Evolutionary conservation across 2,113 vertebrate genomes (phyloP).

Genomic region (Tenrec ecaudatus): DNA sequence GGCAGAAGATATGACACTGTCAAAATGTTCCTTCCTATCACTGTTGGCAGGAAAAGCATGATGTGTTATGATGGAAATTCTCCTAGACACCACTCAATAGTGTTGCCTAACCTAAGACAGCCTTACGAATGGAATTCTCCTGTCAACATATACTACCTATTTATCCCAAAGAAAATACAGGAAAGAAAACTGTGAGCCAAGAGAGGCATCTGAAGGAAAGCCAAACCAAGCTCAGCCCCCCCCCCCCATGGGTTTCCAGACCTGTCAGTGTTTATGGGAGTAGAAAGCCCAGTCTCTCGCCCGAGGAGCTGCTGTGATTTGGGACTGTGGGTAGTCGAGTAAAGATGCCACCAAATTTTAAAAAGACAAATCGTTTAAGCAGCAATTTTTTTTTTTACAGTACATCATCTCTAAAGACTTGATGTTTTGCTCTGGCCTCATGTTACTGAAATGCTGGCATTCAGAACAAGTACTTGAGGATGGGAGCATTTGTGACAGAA

Average conservation of each 20-base stretch:
- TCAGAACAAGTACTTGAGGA: slow-evolving; percentile 31
- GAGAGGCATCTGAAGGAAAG: not conserved
- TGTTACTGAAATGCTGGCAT: slow-evolving; percentile 26
- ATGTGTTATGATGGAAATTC: not conserved
- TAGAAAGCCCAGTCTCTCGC: too few relatives aligned
- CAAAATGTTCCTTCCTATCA: not conserved
- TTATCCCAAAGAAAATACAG: not conserved
- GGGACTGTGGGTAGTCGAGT: not conserved
- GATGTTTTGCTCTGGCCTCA: slow-evolving; percentile 43
- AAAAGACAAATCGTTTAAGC: not conserved
- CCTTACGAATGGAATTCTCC: not conserved
- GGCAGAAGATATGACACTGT: not conserved
- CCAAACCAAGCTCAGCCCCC: too few relatives aligned
- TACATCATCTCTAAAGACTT: not conserved
- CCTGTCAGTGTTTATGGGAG: too few relatives aligned
- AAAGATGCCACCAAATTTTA: not conserved
- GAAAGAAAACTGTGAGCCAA: not conserved
- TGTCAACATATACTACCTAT: not conserved
- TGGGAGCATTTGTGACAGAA: not conserved
- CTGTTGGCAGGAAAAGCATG: slow-evolving; percentile 16
- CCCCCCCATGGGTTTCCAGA: too few relatives aligned
- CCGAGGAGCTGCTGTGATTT: too few relatives aligned
- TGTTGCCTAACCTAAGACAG: not conserved
- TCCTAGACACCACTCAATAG: not conserved
- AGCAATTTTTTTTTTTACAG: not conserved